These are phyloP conservation scores for Andrena bucephala DNA, from an alignment of 2,888 invertebrate genomes.

Conservation along the genomic window DNA sequence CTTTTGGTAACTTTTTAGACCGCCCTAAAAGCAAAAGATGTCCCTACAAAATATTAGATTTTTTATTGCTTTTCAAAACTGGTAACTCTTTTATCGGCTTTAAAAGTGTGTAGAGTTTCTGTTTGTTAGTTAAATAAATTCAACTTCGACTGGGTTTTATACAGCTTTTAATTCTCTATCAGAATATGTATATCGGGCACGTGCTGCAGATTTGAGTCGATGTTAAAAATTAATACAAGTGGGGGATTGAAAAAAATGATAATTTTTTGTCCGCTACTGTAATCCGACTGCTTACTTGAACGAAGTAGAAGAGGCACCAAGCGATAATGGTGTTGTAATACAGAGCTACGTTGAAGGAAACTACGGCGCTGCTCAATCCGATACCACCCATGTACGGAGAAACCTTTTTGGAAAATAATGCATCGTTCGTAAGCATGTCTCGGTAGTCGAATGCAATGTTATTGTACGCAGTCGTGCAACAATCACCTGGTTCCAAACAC, in stretches of 20 bases:
- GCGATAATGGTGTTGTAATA: constrained; percentile 99
- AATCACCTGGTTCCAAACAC: constrained; percentile 94
- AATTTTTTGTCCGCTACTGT: not conserved
- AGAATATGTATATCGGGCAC: too few relatives aligned
- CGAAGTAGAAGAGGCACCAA: constrained; percentile 98
- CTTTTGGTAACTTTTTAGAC: too few relatives aligned
- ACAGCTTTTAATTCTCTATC: too few relatives aligned
- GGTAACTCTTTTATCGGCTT: too few relatives aligned
- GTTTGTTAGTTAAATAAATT: too few relatives aligned
- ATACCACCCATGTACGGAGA: constrained; percentile 95
- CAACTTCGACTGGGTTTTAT: too few relatives aligned
- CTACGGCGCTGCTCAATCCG: constrained; percentile 97
- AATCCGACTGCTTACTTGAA: constrained; percentile 86
- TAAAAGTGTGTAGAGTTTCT: too few relatives aligned
- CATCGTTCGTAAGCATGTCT: not conserved
- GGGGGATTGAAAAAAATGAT: not conserved
- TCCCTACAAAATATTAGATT: too few relatives aligned
- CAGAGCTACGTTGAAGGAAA: constrained; percentile 97
- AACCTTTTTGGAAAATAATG: constrained; percentile 84
- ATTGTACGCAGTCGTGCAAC: not conserved
- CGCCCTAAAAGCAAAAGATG: too few relatives aligned
- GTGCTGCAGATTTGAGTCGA: too few relatives aligned
- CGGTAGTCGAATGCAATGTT: not conserved
- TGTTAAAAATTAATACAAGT: too few relatives aligned
- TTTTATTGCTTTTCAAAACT: too few relatives aligned